Conservation (phyloP, 2,888 invertebrate genomes). For the Orthosia incerta region DNA sequence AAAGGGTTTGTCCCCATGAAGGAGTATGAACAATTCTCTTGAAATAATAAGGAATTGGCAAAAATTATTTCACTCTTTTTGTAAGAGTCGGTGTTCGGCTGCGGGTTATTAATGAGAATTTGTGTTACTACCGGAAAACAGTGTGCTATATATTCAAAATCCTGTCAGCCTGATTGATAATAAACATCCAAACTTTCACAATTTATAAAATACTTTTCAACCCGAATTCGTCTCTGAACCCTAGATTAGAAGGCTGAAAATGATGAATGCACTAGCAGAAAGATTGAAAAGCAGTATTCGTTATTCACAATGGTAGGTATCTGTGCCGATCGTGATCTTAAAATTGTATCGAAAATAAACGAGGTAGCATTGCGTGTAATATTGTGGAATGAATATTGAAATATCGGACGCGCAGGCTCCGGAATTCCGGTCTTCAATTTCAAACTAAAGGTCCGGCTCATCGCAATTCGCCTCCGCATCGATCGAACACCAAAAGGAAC, state of each 20-base stretch:
- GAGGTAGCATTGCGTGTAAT: background rate
- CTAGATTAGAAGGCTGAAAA: background rate
- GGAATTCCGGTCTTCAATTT: slow-evolving; percentile 10
- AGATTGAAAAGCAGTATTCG: background rate
- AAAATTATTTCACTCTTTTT: too few species aligned
- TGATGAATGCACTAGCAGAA: background rate
- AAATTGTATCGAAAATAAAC: background rate
- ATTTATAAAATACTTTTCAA: too few species aligned
- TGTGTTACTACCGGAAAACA: too few species aligned
- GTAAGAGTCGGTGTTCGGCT: too few species aligned
- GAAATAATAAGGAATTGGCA: too few species aligned
- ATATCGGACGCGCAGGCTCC: slow-evolving; percentile 1
- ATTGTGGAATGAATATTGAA: slow-evolving; percentile 28
- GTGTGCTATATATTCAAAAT: too few species aligned
- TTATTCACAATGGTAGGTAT: background rate
- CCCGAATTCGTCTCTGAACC: background rate
- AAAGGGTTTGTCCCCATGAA: too few species aligned
- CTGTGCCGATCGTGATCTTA: background rate
- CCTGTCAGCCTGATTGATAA: too few species aligned
- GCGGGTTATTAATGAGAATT: too few species aligned
- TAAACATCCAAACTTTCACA: too few species aligned
- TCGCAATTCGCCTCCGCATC: background rate
- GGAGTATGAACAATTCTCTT: too few species aligned
- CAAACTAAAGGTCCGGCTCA: slow-evolving; percentile 10
- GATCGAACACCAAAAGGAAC: background rate